Conservation (phyloP, 2,113 vertebrate genomes). For the Lutjanus erythropterus region DNA sequence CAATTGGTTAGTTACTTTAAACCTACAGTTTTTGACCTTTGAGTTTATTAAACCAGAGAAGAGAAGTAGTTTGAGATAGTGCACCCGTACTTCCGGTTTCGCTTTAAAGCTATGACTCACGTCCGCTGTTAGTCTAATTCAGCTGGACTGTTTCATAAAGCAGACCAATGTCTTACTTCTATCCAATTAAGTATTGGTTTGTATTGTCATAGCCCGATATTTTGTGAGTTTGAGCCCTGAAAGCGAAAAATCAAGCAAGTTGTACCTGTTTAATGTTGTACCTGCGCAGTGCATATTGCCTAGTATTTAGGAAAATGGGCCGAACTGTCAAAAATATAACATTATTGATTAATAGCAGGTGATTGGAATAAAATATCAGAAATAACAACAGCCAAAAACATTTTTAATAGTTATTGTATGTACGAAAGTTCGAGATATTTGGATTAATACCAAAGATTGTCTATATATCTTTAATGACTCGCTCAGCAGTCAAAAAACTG, state of each 20-base stretch:
- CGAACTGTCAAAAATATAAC: too few relatives aligned
- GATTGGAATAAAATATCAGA: not conserved
- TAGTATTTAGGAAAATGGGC: too few relatives aligned
- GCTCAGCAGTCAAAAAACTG: not conserved
- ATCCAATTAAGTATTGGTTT: not conserved
- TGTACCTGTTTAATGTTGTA: not conserved
- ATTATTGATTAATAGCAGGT: not conserved
- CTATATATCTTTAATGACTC: conserved; percentile 18
- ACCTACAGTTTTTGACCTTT: not conserved
- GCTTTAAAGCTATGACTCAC: not conserved
- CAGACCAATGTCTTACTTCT: not conserved
- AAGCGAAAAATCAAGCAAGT: not conserved
- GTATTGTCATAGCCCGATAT: not conserved
- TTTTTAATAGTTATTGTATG: not conserved
- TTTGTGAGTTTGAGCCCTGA: not conserved
- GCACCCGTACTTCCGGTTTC: not conserved
- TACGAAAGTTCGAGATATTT: conserved; percentile 3
- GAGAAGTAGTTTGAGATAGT: not conserved
- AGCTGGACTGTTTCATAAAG: not conserved
- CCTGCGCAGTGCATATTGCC: not conserved
- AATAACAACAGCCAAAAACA: not conserved
- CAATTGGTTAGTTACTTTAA: too few relatives aligned
- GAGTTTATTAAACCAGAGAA: not conserved
- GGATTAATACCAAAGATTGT: conserved; percentile 9
- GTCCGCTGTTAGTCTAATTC: not conserved